Conservation (phyloP, 2,113 vertebrate species). For the Lagopus muta region DNA sequence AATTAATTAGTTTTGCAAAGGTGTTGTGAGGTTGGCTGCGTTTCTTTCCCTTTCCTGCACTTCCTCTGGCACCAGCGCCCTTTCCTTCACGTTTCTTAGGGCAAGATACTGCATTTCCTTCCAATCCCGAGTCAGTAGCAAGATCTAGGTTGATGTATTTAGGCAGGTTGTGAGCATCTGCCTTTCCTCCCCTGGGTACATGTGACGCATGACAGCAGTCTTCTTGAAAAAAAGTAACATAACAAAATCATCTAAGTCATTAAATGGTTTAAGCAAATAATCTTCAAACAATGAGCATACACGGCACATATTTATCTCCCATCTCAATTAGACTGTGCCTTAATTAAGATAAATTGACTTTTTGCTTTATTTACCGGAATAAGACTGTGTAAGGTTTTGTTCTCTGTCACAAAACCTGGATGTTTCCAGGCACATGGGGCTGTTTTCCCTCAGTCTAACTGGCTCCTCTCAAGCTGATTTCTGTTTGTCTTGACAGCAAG, state of each 20-base stretch:
- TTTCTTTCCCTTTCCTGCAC: conserved; percentile 27
- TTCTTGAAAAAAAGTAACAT: conserved; percentile 2
- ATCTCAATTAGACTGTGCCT: neutral
- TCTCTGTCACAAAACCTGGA: neutral
- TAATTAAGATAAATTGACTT: conserved; percentile 9
- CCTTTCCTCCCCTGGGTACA: conserved; percentile 30
- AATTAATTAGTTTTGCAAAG: neutral
- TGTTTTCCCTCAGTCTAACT: neutral
- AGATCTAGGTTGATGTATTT: neutral
- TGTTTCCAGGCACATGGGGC: neutral
- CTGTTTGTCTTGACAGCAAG: neutral
- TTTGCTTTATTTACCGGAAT: conserved; percentile 36
- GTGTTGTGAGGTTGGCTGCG: neutral
- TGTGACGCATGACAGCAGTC: neutral
- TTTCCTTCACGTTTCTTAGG: neutral
- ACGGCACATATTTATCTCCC: neutral
- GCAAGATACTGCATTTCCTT: neutral
- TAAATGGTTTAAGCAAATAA: conserved; percentile 1
- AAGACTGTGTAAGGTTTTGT: neutral
- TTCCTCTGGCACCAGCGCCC: neutral
- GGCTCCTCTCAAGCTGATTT: neutral
- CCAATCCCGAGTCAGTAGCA: neutral
- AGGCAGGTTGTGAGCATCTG: neutral
- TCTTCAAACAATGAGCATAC: conserved; percentile 1
- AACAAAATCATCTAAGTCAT: neutral